Base-by-base conservation (phyloP, 2,888 invertebrate genomes). In the Tetragonula carbonaria region DNA sequence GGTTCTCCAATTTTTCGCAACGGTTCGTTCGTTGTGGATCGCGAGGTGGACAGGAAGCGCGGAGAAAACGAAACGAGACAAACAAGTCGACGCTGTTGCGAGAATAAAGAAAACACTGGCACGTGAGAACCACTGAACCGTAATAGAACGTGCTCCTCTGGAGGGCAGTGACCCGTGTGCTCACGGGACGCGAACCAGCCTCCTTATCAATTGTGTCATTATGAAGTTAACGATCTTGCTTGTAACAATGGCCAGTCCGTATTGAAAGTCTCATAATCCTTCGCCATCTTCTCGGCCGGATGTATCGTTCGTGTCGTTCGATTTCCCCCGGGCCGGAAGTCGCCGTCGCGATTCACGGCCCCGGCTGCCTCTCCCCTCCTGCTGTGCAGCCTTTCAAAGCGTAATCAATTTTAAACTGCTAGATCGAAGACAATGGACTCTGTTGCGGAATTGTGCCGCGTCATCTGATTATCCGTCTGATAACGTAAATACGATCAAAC, bases 171-270 rank as follows among this genome's bases (percentile, higher is more conserved):
- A 90, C 89, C 89, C 78, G 80, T 72, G 72, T 72, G 74, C 86
- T 85, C 84, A 86, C 84, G 83, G 86, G 89, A 89, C 87, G 73
- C 82, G 81, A 78, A 77, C 63, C 79, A 79, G 85, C 80, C 86
- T 84, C 78, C 87, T 91, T 92, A 91, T 92, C 93, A 92, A 92
- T 92, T 90, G 90, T 88, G 87, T 90, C 90, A 90, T 93, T 92
- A 91, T 86, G 87, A 91, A 91, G 91, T 92, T 93, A 91, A 92
- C 91, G 91, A 90, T 92, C 92, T 91, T 87, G 87, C 88, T 85
- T 81, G 86, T 87, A 91, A 91, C 91, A 91, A 91, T 90, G 80
- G 85, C 75, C 81, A 74, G 78, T 78, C 84, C 82, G 88, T 90
- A 90, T 89, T 90, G 89, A 90, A 90, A 87, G 89, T 85, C 88